Evolutionary conservation across 2,113 vertebrate genomes (phyloP), one percentile per base, ranked within the genome.

Genomic region (Caracal caracal): DNA sequence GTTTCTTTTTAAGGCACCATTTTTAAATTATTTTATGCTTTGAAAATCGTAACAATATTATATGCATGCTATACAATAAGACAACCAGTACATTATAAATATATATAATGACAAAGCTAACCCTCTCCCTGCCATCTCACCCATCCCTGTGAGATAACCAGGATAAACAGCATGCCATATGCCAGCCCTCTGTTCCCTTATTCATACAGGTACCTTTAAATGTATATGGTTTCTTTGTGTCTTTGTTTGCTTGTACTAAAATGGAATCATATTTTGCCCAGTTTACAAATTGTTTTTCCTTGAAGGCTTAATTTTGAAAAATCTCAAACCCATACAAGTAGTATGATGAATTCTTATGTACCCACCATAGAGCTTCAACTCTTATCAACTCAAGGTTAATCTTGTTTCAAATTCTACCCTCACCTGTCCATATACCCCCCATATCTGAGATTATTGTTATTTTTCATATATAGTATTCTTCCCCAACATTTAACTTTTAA

Each of bases 241-340:
- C 30, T 85, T 94, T 90, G 28, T 71, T 92, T 89, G n/a, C 65
- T 80, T 94, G 94, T 70, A 51, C n/a, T 51, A 40, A 59, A 30
- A 15, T 89, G 37, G 17, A 96, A 68, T 92, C 13, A 83, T 66
- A 56, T 24, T 84, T 33, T 26, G 24, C 17, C 56, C 47, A 66
- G 35, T 53, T 16, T 85, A 80, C 22, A 85, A 79, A 43, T 40
- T 80, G 43, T 19, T 96, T 94, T 87, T 66, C 22, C 17, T 84
- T 56, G 59, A 59, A 65, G 24, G 22, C 56, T 84, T 90, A 11
- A 47, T 68, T 91, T 10, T 92, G 37, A 35, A 88, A 49, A 79
- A 16, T 65, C 47, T 93, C n/a, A 63, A 70, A 71, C 5, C 33
- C 37, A 43, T 3, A 33, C 9, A 59, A 10, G 56, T 66, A 80